phyloP scores from a whole-genome alignment of 2,113 vertebrate genomes.

The Pica pica region DNA sequence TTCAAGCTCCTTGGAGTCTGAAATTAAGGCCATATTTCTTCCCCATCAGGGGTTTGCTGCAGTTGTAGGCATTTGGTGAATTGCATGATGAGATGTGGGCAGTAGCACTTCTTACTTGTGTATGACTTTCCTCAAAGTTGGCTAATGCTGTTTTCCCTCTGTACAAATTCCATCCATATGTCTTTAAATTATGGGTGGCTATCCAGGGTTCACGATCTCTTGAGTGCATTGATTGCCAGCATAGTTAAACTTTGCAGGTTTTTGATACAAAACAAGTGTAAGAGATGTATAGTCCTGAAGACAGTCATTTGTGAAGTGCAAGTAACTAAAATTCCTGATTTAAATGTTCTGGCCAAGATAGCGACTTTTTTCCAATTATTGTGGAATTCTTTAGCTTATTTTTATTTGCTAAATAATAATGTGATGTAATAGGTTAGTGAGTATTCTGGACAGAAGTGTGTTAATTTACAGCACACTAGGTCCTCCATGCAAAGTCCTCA shows the following conservation, averaged over 20 bases:
- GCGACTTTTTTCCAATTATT: background rate
- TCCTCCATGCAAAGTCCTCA: background rate
- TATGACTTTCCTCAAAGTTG: background rate
- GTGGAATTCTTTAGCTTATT: background rate
- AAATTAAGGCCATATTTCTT: constrained; percentile 8
- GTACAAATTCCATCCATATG: background rate
- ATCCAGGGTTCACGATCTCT: background rate
- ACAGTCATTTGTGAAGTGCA: background rate
- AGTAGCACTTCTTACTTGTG: background rate
- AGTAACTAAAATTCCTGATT: background rate
- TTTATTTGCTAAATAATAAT: background rate
- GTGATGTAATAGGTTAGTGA: background rate
- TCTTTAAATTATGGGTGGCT: background rate
- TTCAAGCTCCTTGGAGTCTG: background rate
- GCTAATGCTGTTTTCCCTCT: background rate
- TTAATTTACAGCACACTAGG: background rate
- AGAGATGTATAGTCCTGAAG: background rate
- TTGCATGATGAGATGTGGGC: background rate
- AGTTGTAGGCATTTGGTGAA: background rate
- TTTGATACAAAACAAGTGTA: background rate
- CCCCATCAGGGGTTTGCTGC: background rate
- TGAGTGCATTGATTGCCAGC: background rate
- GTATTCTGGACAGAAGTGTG: background rate
- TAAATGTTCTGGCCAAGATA: background rate
- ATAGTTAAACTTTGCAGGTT: background rate